phyloP scores from a whole-genome alignment of 2,888 invertebrate genomes.

The Oscheius sp. region DNA sequence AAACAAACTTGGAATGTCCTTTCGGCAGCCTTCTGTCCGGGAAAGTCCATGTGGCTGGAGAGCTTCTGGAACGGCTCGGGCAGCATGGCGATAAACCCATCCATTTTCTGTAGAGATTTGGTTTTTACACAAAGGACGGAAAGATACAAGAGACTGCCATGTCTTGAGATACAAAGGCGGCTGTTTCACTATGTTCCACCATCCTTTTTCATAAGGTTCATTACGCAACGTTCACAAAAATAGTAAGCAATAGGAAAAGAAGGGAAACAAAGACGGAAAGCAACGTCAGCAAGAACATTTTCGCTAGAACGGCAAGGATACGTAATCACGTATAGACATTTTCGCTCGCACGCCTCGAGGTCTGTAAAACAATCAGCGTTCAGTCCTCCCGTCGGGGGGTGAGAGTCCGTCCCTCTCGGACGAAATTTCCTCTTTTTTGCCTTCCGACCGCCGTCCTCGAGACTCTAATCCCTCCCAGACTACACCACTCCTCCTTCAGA shows the following conservation, averaged over 20 bases:
- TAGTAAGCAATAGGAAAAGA: not conserved
- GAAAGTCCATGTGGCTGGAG: slow-evolving; percentile 67
- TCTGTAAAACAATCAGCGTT: slow-evolving; percentile 28
- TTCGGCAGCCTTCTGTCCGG: slow-evolving; percentile 69
- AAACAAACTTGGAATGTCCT: slow-evolving; percentile 62
- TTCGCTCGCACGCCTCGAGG: not conserved
- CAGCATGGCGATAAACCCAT: slow-evolving; percentile 68
- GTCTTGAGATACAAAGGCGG: no score
- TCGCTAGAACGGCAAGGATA: not conserved
- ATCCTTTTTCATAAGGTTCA: no score
- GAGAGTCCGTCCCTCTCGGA: slow-evolving; percentile 1
- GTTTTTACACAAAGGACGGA: no score
- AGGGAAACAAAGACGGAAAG: not conserved
- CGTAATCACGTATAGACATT: not conserved
- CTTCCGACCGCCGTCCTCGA: not conserved
- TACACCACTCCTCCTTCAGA: not conserved
- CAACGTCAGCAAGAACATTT: slow-evolving; percentile 10
- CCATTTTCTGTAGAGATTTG: slow-evolving; percentile 50
- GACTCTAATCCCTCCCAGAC: not conserved
- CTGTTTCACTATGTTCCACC: no score
- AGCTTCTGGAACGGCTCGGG: slow-evolving; percentile 59
- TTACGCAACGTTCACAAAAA: no score
- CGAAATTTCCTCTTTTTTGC: not conserved
- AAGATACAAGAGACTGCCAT: no score
- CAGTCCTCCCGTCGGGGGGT: not conserved